Percentiles rank a stretch among this genome's conserved stretches.
These are phyloP conservation scores for Ladona fulva DNA, from an alignment of 1,140 invertebrate genomes.

Conservation along the genomic window DNA sequence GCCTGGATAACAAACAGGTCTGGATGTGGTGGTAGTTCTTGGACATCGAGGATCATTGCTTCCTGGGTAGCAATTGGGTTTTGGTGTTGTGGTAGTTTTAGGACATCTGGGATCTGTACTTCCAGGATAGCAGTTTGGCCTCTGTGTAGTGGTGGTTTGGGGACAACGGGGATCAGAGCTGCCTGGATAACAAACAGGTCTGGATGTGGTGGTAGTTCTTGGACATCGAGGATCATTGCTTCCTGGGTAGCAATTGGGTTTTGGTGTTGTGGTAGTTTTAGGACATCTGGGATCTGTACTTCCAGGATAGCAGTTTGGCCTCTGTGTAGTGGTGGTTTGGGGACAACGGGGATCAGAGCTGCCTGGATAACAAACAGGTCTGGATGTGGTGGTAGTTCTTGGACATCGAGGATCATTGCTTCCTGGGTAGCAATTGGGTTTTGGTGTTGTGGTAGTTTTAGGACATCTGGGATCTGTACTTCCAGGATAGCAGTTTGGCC, in stretches of 20 bases:
- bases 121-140: conserved; percentile 31
- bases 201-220: conserved; percentile 20
- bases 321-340: background rate
- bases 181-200: conserved; percentile 42
- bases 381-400: conserved; percentile 18
- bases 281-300: conserved; percentile 17
- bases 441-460: conserved; percentile 12
- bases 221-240: conserved; percentile 30
- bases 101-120: conserved; percentile 34
- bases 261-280: conserved; percentile 19
- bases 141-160: conserved; percentile 19
- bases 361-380: conserved; percentile 26
- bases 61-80: conserved; percentile 25
- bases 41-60: conserved; percentile 35
- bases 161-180: conserved; percentile 29
- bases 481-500: conserved; percentile 28
- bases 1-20: conserved; percentile 33
- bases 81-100: conserved; percentile 20
- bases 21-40: conserved; percentile 25
- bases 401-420: conserved; percentile 18
- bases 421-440: conserved; percentile 18
- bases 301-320: conserved; percentile 26
- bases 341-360: conserved; percentile 35
- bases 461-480: conserved; percentile 17
- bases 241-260: conserved; percentile 31